Percentiles rank a stretch among this genome's conserved stretches.
These are phyloP conservation scores for Luidia sarsii DNA, from an alignment of 53 echinoderm and acorn worm species.

Conservation along the genomic window DNA sequence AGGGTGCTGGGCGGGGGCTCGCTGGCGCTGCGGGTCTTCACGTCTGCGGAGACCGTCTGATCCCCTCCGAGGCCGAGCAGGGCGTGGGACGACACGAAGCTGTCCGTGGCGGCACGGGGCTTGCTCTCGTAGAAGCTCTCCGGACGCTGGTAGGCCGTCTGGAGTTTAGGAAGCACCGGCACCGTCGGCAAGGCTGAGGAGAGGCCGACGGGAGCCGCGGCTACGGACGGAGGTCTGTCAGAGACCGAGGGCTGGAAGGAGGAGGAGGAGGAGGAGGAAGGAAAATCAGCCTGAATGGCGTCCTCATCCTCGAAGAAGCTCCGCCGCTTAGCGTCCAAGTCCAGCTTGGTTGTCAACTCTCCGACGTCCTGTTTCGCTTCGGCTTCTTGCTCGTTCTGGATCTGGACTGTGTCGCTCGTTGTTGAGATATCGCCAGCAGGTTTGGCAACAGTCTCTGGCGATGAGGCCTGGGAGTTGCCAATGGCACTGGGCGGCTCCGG, in stretches of 20 bases:
- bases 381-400: background rate
- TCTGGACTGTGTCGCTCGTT: background rate
- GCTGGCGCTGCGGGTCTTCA: slow-evolving; percentile 40
- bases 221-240: background rate
- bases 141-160: slow-evolving; percentile 33
- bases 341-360: background rate
- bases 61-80: slow-evolving; percentile 22
- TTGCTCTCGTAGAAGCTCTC: slow-evolving; percentile 35
- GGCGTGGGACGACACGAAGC: slow-evolving; percentile 34
- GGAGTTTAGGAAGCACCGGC: slow-evolving; percentile 34
- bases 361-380: background rate
- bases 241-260: slow-evolving; percentile 14
- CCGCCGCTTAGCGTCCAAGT: slow-evolving; percentile 39
- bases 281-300: background rate
- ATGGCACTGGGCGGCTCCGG: slow-evolving; percentile 12
- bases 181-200: slow-evolving; percentile 21
- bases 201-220: slow-evolving; percentile 28
- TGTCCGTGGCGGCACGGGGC: slow-evolving; percentile 31
- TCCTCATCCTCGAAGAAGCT: slow-evolving; percentile 57
- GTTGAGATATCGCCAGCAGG: background rate
- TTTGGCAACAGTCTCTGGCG: too few species aligned
- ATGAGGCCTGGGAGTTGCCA: too few species aligned
- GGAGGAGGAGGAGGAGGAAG: background rate
- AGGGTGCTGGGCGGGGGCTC: slow-evolving; percentile 47
- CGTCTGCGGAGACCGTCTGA: slow-evolving; percentile 13